These are phyloP conservation scores for Drosophila asahinai DNA, from an alignment of 1,140 invertebrate genomes.

Conservation along the genomic window DNA sequence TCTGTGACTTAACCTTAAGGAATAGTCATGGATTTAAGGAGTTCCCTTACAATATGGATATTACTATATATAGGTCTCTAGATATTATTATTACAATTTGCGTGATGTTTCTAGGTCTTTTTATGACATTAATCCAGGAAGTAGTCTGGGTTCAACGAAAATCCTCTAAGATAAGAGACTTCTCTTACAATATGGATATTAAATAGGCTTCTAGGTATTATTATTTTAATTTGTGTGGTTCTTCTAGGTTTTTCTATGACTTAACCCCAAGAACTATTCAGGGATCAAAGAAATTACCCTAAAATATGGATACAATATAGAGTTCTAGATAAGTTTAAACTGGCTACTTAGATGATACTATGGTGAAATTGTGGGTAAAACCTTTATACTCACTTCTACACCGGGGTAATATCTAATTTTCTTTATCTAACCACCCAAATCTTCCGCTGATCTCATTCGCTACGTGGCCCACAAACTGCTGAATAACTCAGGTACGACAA, in stretches of 20 bases:
- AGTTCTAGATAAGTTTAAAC: not conserved
- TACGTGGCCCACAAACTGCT: slow-evolving; percentile 12
- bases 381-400: not conserved
- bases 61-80: no score
- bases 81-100: no score
- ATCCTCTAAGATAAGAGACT: no score
- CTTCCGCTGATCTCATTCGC: slow-evolving; percentile 21
- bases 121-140: no score
- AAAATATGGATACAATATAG: not conserved
- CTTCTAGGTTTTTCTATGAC: not conserved
- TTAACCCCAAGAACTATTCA: not conserved
- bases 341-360: not conserved
- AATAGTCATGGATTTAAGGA: no score
- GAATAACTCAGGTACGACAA: slow-evolving; percentile 22
- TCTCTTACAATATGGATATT: no score
- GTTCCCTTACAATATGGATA: no score
- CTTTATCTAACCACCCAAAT: slow-evolving; percentile 22
- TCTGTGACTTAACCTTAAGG: no score
- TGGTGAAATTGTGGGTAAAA: slow-evolving; percentile 11
- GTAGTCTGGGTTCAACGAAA: no score
- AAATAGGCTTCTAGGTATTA: not conserved
- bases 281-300: not conserved
- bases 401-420: slow-evolving; percentile 9
- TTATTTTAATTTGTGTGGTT: no score
- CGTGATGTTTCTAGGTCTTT: no score